Percentiles rank a stretch among this genome's conserved stretches.
Evolutionary conservation across 2,888 invertebrate species (phyloP).

Genomic region (Carabus problematicus): DNA sequence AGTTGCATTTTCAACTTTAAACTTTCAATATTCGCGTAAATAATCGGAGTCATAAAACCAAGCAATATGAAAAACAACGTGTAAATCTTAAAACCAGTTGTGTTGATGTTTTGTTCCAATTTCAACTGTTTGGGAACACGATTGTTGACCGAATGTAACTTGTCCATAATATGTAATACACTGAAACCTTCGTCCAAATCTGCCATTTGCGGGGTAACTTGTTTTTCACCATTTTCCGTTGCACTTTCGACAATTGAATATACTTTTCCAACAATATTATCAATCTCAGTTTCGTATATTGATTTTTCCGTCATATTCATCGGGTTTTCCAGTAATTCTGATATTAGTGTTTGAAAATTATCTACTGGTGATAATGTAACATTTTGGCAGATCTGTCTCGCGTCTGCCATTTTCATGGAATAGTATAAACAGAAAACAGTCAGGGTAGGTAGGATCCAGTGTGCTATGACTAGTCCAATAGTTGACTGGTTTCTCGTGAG

Average conservation of each 20-base stretch:
- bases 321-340: conserved; percentile 48
- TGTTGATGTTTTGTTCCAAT: conserved; percentile 30
- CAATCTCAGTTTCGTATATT: conserved; percentile 49
- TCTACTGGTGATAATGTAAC: conserved; percentile 7
- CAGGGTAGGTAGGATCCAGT: conserved; percentile 26
- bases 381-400: conserved; percentile 23
- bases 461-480: conserved; percentile 9
- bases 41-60: conserved; percentile 49
- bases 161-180: conserved; percentile 34
- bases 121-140: conserved; percentile 17
- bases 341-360: conserved; percentile 43
- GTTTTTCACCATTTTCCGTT: conserved; percentile 35
- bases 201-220: conserved; percentile 22
- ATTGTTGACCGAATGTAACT: conserved; percentile 17
- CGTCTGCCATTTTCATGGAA: conserved; percentile 42
- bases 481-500: not conserved
- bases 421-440: conserved; percentile 48
- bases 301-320: conserved; percentile 48
- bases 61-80: conserved; percentile 52
- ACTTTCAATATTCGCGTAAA: conserved; percentile 52
- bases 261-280: conserved; percentile 51
- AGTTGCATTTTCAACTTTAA: conserved; percentile 45
- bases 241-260: conserved; percentile 51
- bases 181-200: conserved; percentile 42
- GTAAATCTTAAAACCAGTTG: conserved; percentile 49